Conservation (phyloP, 2,888 invertebrate species). For the Drosophila affinis region DNA sequence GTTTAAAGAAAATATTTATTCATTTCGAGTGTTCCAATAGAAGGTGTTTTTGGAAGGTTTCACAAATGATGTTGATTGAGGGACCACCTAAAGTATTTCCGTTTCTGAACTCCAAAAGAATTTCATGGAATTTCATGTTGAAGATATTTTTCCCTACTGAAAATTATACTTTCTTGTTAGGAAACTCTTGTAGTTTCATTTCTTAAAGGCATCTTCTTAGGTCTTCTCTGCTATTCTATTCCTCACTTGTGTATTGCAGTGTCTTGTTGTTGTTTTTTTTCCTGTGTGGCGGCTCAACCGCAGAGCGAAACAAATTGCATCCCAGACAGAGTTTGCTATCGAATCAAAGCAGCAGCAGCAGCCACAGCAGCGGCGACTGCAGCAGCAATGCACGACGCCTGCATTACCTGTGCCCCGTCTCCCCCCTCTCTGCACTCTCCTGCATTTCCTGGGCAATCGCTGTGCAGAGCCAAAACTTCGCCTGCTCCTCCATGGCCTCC, state of each 20-base stretch:
- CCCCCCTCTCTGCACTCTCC: not conserved
- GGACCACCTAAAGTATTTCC: too few species aligned
- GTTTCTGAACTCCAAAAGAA: too few species aligned
- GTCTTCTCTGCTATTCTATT: too few species aligned
- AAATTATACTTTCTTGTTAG: too few species aligned
- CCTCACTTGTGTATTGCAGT: constrained; percentile 16
- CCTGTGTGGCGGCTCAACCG: constrained; percentile 15
- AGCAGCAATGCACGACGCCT: constrained; percentile 44
- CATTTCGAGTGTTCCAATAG: too few species aligned
- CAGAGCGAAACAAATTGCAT: constrained; percentile 45
- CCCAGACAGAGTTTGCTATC: constrained; percentile 47
- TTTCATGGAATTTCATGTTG: too few species aligned
- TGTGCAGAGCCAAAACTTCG: constrained; percentile 44
- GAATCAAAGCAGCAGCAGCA: constrained; percentile 30
- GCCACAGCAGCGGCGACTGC: constrained; percentile 12
- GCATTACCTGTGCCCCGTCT: constrained; percentile 34
- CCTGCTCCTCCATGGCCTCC: constrained; percentile 53
- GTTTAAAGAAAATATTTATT: too few species aligned
- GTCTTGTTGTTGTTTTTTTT: not conserved
- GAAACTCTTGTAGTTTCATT: too few species aligned
- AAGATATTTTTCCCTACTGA: too few species aligned
- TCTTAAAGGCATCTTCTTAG: too few species aligned
- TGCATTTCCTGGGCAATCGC: constrained; percentile 56
- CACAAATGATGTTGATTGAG: too few species aligned
- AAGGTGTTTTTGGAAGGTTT: too few species aligned